Conservation (phyloP, 2,888 invertebrate species). For the Dinocampus coccinellae region DNA sequence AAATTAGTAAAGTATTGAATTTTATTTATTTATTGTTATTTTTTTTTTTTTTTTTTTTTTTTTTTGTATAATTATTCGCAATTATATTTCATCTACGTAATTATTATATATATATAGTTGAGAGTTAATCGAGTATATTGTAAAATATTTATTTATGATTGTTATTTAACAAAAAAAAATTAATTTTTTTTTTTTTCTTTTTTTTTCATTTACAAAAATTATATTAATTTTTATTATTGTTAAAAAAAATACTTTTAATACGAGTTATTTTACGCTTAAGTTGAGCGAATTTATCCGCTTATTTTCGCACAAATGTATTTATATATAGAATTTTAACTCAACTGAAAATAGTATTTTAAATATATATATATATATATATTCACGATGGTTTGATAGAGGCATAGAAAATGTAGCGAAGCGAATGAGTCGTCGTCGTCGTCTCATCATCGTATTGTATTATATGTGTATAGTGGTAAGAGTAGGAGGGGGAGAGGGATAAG, state of each 20-base stretch:
- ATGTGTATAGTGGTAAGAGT: not conserved
- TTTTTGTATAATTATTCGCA: not conserved
- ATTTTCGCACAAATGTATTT: conserved; percentile 17
- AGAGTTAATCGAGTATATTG: not conserved
- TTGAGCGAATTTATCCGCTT: conserved; percentile 7
- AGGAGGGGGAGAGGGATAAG: too few species aligned
- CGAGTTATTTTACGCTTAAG: not conserved
- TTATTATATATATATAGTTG: not conserved
- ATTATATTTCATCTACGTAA: too few species aligned
- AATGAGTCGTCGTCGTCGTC: not conserved
- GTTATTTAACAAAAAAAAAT: too few species aligned
- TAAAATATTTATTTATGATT: too few species aligned
- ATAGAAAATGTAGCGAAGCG: conserved; percentile 25
- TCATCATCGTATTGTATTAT: conserved; percentile 5
- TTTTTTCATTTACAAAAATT: not conserved
- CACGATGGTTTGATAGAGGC: conserved; percentile 22
- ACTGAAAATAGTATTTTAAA: not conserved
- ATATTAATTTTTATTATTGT: not conserved
- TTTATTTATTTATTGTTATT: too few species aligned
- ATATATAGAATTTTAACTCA: conserved; percentile 13
- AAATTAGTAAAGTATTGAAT: not conserved
- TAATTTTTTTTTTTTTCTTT: not conserved
- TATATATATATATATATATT: not conserved
- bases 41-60: too few species aligned
- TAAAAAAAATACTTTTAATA: not conserved